Conservation (phyloP, 1,140 invertebrate genomes). For the Drosophila paulistorum region DNA sequence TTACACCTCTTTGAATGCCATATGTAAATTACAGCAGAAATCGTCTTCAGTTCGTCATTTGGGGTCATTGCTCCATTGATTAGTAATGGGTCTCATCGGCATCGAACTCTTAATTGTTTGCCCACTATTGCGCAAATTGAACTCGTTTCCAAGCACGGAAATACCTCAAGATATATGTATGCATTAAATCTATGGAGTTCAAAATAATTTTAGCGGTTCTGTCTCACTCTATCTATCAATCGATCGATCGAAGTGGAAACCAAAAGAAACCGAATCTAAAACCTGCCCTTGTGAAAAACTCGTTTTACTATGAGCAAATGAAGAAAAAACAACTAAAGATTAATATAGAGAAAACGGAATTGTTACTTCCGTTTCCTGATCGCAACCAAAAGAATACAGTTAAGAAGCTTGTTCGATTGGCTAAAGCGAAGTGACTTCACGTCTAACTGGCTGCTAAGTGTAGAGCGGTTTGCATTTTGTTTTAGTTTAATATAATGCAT, state of each 20-base stretch:
- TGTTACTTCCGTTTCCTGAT: slow-evolving; percentile 75
- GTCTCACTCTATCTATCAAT: slow-evolving; percentile 26
- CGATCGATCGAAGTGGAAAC: slow-evolving; percentile 44
- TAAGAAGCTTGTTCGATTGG: slow-evolving; percentile 37
- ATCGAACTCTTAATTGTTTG: slow-evolving; percentile 11
- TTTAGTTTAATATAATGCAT: slow-evolving; percentile 42
- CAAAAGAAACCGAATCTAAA: slow-evolving; percentile 30
- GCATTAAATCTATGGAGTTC: slow-evolving; percentile 19
- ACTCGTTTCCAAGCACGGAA: slow-evolving; percentile 68
- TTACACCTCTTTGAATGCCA: background rate
- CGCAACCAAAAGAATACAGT: slow-evolving; percentile 39
- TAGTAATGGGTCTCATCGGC: slow-evolving; percentile 22
- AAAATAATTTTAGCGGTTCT: slow-evolving; percentile 43
- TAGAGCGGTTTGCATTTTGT: slow-evolving; percentile 48
- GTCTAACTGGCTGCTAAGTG: background rate
- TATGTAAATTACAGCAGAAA: slow-evolving; percentile 1
- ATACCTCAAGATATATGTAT: slow-evolving; percentile 33
- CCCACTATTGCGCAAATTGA: slow-evolving; percentile 62
- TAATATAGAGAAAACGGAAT: slow-evolving; percentile 53
- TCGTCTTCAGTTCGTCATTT: background rate
- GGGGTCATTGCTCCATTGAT: slow-evolving; percentile 36
- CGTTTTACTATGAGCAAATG: slow-evolving; percentile 45
- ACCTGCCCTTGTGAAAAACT: slow-evolving; percentile 68
- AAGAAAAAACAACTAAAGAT: slow-evolving; percentile 48
- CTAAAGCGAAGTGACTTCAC: background rate